Conservation (phyloP, 2,113 vertebrate species). For the Esox niger region DNA sequence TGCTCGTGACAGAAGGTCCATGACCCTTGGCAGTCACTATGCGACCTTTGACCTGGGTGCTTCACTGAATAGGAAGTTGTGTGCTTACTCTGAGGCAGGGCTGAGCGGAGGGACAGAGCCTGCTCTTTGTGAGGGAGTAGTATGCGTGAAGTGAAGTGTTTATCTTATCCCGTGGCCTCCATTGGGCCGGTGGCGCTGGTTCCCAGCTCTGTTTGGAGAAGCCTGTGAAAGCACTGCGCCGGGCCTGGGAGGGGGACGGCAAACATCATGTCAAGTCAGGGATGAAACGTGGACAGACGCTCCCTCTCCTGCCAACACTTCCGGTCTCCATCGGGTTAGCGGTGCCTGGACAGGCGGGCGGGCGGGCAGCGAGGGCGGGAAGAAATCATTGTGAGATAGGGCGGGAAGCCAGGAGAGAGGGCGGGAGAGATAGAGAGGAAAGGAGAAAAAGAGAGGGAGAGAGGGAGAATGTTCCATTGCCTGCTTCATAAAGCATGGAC, state of each 20-base stretch:
- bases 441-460: slow-evolving; percentile 5
- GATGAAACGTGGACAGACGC: slow-evolving; percentile 33
- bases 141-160: slow-evolving; percentile 69
- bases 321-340: neutral
- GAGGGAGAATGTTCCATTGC: neutral
- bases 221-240: slow-evolving; percentile 62
- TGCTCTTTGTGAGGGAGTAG: slow-evolving; percentile 64
- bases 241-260: slow-evolving; percentile 18
- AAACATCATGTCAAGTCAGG: slow-evolving; percentile 39
- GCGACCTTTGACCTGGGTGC: slow-evolving; percentile 48
- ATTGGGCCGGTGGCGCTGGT: slow-evolving; percentile 66
- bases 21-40: slow-evolving; percentile 39
- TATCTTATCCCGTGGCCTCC: slow-evolving; percentile 68
- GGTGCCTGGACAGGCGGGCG: neutral
- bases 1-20: slow-evolving; percentile 1
- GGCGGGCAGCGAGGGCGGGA: neutral
- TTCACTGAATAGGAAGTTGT: slow-evolving; percentile 51
- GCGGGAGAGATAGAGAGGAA: slow-evolving; percentile 43
- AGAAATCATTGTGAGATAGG: neutral
- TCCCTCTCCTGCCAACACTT: slow-evolving; percentile 1
- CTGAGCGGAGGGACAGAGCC: slow-evolving; percentile 28
- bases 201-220: slow-evolving; percentile 68
- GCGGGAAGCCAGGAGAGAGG: neutral
- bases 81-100: slow-evolving; percentile 36
- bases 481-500: slow-evolving; percentile 22